Percentiles rank a stretch among this genome's conserved stretches.
These are phyloP conservation scores for Napeogenes sylphis DNA, from an alignment of 2,888 invertebrate species.

Conservation along the genomic window DNA sequence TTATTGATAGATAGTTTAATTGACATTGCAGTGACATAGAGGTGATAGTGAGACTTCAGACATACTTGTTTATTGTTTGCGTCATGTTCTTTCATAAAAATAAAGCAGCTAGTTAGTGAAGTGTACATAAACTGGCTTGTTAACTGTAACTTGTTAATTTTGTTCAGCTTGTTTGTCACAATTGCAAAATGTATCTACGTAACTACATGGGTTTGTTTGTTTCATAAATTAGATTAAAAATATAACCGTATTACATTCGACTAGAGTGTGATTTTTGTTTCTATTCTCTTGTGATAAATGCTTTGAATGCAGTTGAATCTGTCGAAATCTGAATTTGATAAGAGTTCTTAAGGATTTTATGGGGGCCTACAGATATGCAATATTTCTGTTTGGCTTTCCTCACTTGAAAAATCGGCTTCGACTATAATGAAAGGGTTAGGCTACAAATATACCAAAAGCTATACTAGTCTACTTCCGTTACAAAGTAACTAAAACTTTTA, in stretches of 20 bases:
- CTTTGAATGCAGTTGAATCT: too few species aligned
- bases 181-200: conserved; percentile 42
- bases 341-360: conserved; percentile 32
- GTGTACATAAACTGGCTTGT: conserved; percentile 70
- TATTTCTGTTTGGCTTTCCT: conserved; percentile 31
- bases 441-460: conserved; percentile 16
- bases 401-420: conserved; percentile 17
- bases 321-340: too few species aligned
- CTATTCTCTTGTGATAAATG: neutral
- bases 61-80: too few species aligned
- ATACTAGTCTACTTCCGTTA: too few species aligned
- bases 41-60: too few species aligned
- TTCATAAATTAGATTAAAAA: conserved; percentile 12
- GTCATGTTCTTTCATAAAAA: conserved; percentile 24
- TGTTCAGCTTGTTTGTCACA: conserved; percentile 62
- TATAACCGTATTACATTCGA: neutral
- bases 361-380: conserved; percentile 19
- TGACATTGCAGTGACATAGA: too few species aligned
- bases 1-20: too few species aligned
- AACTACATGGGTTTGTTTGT: conserved; percentile 15
- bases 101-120: conserved; percentile 66
- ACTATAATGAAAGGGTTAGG: conserved; percentile 17
- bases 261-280: too few species aligned
- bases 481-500: neutral
- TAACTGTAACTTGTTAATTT: conserved; percentile 74